Conservation (phyloP, 2,888 invertebrate species). For the Tyria jacobaeae region DNA sequence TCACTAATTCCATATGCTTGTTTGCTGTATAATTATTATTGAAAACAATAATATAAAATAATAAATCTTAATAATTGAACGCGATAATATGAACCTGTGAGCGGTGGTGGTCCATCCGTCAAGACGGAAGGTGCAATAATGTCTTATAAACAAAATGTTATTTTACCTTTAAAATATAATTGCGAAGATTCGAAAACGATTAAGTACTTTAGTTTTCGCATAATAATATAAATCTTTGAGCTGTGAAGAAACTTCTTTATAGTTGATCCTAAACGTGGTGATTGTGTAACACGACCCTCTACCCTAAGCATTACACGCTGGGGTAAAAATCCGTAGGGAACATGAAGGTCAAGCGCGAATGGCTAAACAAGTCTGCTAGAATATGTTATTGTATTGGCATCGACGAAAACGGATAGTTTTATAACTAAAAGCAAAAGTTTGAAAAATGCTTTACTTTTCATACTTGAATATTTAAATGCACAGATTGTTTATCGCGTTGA, state of each 20-base stretch:
- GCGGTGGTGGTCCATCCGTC: no score
- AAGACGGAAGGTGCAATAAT: no score
- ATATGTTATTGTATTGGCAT: not conserved
- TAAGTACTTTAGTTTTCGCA: not conserved
- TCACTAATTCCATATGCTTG: no score
- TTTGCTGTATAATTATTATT: no score
- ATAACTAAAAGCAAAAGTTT: not conserved
- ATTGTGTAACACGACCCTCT: conserved; percentile 36
- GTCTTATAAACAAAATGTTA: no score
- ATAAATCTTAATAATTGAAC: no score
- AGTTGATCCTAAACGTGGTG: conserved; percentile 17
- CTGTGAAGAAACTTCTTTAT: conserved; percentile 5
- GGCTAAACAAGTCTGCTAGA: not conserved
- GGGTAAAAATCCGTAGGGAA: conserved; percentile 53
- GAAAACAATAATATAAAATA: no score
- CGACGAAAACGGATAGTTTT: not conserved
- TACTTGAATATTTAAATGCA: no score
- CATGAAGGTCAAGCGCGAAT: conserved; percentile 63
- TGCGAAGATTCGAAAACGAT: no score
- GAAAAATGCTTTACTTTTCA: no score
- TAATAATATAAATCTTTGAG: conserved; percentile 4
- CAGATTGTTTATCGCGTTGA: not conserved
- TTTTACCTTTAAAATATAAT: no score
- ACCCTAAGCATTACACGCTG: conserved; percentile 34
- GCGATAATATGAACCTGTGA: no score